phyloP scores from a whole-genome alignment of 2,797 vertebrate genomes.

The Sebastes variabilis region DNA sequence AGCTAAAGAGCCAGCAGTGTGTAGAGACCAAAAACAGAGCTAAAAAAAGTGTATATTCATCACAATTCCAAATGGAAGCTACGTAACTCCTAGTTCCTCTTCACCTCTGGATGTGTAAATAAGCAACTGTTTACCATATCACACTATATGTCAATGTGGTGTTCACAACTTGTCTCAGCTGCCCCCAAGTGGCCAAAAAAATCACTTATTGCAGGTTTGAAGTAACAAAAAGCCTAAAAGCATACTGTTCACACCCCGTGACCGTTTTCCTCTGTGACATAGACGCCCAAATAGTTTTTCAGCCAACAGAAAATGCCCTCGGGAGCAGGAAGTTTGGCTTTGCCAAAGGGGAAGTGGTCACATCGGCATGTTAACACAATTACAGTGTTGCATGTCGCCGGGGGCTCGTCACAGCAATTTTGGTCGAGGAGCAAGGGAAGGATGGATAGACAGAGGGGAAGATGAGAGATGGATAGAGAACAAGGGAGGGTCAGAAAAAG shows the following conservation, averaged over 20 bases:
- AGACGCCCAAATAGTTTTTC: background rate
- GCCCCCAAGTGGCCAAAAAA: background rate
- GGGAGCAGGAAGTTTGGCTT: slow-evolving; percentile 53
- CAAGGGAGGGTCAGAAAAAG: slow-evolving; percentile 25
- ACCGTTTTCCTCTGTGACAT: background rate
- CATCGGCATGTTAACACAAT: slow-evolving; percentile 60
- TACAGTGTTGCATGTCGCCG: slow-evolving; percentile 33
- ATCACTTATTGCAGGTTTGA: background rate
- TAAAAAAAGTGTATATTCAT: too few species aligned
- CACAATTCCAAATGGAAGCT: background rate
- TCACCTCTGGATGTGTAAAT: background rate
- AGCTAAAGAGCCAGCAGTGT: background rate
- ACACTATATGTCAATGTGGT: background rate
- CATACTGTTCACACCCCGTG: background rate
- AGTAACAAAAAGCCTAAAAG: background rate
- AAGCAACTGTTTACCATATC: background rate
- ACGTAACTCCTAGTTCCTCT: background rate
- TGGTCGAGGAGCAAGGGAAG: slow-evolving; percentile 19
- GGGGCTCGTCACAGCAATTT: slow-evolving; percentile 46
- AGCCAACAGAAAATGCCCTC: slow-evolving; percentile 40
- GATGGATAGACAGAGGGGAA: slow-evolving; percentile 18
- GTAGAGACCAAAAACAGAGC: background rate
- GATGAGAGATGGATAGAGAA: slow-evolving; percentile 25
- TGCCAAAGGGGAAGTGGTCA: slow-evolving; percentile 65
- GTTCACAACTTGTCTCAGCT: background rate